Conservation (phyloP, 2,888 invertebrate species). For the Tachina lurida region DNA sequence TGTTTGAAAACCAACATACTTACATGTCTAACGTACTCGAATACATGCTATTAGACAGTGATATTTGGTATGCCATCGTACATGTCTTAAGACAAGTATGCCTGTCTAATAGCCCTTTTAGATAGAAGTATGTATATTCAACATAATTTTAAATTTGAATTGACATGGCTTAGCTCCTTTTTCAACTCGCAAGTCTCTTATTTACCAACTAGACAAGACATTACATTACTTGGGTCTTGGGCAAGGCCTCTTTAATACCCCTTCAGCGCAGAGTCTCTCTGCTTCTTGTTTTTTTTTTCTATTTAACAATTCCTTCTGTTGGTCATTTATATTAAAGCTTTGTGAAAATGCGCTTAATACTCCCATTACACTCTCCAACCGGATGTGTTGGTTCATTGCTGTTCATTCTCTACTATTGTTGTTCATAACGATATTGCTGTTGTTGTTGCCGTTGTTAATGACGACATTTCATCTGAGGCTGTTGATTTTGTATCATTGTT, state of each 20-base stretch:
- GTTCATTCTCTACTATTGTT: constrained; percentile 46
- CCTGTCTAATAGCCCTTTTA: no score
- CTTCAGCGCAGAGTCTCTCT: not conserved
- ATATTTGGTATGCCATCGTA: no score
- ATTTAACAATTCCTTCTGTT: constrained; percentile 6
- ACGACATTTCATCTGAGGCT: constrained; percentile 39
- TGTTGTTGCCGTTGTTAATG: constrained; percentile 24
- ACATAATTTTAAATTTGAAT: no score
- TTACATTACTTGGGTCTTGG: no score
- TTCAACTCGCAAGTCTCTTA: no score
- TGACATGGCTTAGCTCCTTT: no score
- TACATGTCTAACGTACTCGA: no score
- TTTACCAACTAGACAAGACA: no score
- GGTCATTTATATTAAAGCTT: constrained; percentile 43
- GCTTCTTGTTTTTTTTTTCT: not conserved
- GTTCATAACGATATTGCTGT: constrained; percentile 4
- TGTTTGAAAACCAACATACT: no score
- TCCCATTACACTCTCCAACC: not conserved
- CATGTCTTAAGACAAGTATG: no score
- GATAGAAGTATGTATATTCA: no score
- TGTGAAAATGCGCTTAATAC: constrained; percentile 12
- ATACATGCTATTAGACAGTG: no score
- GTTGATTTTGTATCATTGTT: constrained; percentile 58
- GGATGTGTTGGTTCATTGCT: constrained; percentile 24
- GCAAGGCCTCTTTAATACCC: not conserved